Percentiles rank a stretch among this genome's conserved stretches.
These are phyloP conservation scores for Rhinichthys klamathensis DNA, from an alignment of 2,113 vertebrate genomes.

Conservation along the genomic window DNA sequence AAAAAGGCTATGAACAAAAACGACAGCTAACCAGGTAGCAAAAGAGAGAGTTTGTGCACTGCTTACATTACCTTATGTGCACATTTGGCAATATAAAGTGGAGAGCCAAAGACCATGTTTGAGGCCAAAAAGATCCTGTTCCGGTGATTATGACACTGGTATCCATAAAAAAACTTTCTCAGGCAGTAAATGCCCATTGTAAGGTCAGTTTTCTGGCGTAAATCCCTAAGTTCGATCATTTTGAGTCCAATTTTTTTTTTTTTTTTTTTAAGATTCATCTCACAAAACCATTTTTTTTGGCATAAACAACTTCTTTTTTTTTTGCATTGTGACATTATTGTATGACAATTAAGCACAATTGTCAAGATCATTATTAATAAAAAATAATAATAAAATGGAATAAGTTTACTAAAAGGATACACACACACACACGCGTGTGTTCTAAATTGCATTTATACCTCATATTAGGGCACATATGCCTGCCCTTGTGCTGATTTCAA, in stretches of 20 bases:
- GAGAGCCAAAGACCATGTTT: conserved; percentile 14
- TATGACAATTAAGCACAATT: too few species aligned
- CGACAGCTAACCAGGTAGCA: conserved; percentile 45
- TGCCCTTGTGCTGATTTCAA: not conserved
- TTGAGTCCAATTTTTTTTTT: not conserved
- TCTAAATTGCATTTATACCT: too few species aligned
- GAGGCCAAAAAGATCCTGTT: conserved; percentile 15
- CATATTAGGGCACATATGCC: not conserved
- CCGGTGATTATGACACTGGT: not conserved
- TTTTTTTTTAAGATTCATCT: not conserved
- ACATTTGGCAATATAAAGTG: conserved; percentile 55
- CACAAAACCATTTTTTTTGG: not conserved
- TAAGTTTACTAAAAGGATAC: too few species aligned
- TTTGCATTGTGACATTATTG: not conserved
- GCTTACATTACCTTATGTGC: conserved; percentile 43
- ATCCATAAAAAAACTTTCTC: not conserved
- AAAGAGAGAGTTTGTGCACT: conserved; percentile 45
- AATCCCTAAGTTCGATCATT: not conserved
- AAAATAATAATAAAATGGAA: too few species aligned
- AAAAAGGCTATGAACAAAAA: conserved; percentile 32
- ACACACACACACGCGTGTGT: not conserved
- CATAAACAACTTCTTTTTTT: not conserved
- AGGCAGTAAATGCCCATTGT: conserved; percentile 4
- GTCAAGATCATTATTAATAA: too few species aligned
- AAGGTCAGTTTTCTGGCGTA: conserved; percentile 1